A percentile compares a stretch with the other conserved stretches of the same genome.
Evolutionary conservation across 1,140 invertebrate genomes (phyloP).

Genomic region (Tetramorium parvispinum): DNA sequence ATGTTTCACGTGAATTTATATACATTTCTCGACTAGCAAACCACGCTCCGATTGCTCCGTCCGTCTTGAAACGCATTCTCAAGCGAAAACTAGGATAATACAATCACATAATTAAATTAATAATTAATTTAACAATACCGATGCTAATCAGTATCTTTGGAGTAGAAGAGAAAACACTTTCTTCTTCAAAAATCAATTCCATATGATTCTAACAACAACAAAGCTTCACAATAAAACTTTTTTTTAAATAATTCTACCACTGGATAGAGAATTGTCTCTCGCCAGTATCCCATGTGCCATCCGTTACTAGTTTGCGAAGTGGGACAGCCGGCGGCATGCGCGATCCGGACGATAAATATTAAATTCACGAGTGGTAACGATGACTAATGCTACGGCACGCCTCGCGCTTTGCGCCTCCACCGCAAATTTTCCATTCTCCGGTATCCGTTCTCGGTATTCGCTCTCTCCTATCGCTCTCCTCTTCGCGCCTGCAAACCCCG

Average conservation of each 20-base stretch:
- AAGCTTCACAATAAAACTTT: background rate
- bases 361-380: constrained; percentile 43
- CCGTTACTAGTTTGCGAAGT: background rate
- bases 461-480: background rate
- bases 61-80: too few species aligned
- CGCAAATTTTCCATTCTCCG: constrained; percentile 70
- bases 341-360: constrained; percentile 18
- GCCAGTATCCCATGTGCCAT: background rate
- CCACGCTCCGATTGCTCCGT: too few species aligned
- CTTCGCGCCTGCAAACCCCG: background rate
- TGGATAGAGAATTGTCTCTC: background rate
- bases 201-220: background rate
- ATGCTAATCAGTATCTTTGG: too few species aligned
- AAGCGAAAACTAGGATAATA: too few species aligned
- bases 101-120: too few species aligned
- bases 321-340: background rate
- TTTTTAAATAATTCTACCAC: background rate
- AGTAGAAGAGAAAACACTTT: background rate
- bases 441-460: constrained; percentile 16
- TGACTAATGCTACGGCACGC: constrained; percentile 2
- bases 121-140: too few species aligned
- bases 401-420: background rate
- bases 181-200: background rate
- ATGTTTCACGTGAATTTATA: too few species aligned
- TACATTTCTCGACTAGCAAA: too few species aligned